phyloP scores from a whole-genome alignment of 2,113 vertebrate species.

The Craseonycteris thonglongyai region DNA sequence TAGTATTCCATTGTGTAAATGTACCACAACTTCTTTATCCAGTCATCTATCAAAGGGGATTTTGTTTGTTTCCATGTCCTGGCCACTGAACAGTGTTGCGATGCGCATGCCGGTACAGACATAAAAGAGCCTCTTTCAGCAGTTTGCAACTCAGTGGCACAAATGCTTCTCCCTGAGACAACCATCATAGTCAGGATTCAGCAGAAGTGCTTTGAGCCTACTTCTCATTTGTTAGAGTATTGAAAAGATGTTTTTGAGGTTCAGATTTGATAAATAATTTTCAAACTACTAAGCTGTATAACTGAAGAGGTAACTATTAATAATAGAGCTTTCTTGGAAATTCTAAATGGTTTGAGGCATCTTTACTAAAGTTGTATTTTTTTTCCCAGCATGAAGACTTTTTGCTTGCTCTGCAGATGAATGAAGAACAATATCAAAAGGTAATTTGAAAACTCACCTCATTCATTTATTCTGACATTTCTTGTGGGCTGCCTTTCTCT shows the following conservation, averaged over 20 bases:
- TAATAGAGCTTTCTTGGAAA: neutral
- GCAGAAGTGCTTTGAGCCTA: too few relatives aligned
- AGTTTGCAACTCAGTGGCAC: neutral
- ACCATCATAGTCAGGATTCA: too few relatives aligned
- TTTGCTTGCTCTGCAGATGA: conserved; percentile 94
- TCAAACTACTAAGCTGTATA: neutral
- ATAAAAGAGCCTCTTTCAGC: neutral
- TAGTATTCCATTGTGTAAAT: too few relatives aligned
- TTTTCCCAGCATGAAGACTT: conserved; percentile 93
- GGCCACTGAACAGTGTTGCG: too few relatives aligned
- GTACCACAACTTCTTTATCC: too few relatives aligned
- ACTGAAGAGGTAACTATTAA: neutral
- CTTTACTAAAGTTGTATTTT: conserved; percentile 25
- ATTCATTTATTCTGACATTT: conserved; percentile 24
- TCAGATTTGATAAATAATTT: neutral
- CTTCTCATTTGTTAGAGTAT: neutral
- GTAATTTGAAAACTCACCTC: conserved; percentile 72
- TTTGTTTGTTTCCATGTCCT: too few relatives aligned
- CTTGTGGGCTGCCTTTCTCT: neutral
- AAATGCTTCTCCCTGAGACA: neutral
- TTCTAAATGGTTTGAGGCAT: neutral
- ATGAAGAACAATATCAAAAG: conserved; percentile 97
- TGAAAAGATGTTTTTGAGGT: neutral
- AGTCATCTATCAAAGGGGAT: too few relatives aligned
- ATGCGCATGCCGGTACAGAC: too few relatives aligned